These are phyloP conservation scores for Sepiola atlantica DNA, from an alignment of 2,888 invertebrate genomes.

Conservation along the genomic window DNA sequence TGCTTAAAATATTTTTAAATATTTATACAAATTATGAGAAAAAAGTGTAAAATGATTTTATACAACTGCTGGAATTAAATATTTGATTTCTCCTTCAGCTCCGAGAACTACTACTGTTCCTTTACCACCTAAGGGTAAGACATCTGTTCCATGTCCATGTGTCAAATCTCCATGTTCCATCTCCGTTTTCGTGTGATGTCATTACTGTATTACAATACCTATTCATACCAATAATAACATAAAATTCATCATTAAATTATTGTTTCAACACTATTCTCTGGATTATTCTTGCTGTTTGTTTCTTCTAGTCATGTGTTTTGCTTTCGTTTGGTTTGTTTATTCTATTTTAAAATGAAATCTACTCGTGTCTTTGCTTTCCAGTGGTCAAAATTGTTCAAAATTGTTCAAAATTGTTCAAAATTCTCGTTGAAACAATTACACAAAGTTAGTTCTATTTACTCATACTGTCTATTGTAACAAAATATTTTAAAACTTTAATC, in stretches of 20 bases:
- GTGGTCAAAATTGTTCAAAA: too few relatives aligned
- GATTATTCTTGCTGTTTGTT: not conserved
- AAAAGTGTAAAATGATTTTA: not conserved
- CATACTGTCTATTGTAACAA: too few relatives aligned
- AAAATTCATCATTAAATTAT: too few relatives aligned
- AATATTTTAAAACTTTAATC: too few relatives aligned
- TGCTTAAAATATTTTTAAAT: too few relatives aligned
- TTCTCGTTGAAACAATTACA: too few relatives aligned
- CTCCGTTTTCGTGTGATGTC: not conserved
- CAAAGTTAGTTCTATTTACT: too few relatives aligned
- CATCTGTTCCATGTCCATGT: not conserved
- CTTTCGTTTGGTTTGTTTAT: not conserved
- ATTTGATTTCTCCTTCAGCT: not conserved
- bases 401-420: too few relatives aligned
- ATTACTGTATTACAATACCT: not conserved
- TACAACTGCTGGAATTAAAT: not conserved
- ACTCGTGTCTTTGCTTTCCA: not conserved
- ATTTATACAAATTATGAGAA: too few relatives aligned
- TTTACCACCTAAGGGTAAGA: conserved; percentile 16
- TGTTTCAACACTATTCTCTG: not conserved
- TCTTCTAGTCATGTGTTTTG: not conserved
- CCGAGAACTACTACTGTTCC: not conserved
- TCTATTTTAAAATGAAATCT: not conserved
- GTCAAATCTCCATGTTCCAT: not conserved
- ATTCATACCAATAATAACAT: not conserved